Percentiles rank a stretch among this genome's conserved stretches.
phyloP scores from a whole-genome alignment of 1,140 invertebrate species.

The Aphelinus atriplicis region DNA sequence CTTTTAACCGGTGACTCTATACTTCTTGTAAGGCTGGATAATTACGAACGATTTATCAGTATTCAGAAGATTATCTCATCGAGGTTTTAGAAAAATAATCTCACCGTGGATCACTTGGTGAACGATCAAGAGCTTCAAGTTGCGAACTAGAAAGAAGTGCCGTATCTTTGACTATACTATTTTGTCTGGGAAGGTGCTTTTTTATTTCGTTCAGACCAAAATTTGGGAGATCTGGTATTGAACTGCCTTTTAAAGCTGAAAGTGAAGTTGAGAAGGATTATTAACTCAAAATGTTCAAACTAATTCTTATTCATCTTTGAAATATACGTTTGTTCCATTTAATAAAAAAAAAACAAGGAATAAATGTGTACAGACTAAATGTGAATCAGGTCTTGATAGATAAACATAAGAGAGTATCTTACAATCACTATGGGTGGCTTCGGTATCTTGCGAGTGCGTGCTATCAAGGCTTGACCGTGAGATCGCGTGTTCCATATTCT shows the following conservation, averaged over 20 bases:
- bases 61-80: neutral
- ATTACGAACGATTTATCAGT: too few relatives aligned
- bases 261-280: constrained; percentile 11
- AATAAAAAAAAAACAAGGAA: neutral
- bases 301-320: neutral
- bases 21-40: constrained; percentile 67
- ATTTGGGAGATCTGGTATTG: constrained; percentile 61
- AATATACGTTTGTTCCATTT: neutral
- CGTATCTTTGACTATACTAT: constrained; percentile 63
- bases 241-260: constrained; percentile 60
- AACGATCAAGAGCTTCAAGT: constrained; percentile 55
- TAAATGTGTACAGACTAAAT: too few relatives aligned
- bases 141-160: constrained; percentile 51
- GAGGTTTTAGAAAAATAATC: neutral
- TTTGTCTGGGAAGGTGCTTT: constrained; percentile 58
- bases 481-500: constrained; percentile 58
- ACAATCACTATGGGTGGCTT: constrained; percentile 60
- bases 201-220: constrained; percentile 60
- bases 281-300: neutral
- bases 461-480: constrained; percentile 64
- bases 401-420: constrained; percentile 36
- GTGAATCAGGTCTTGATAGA: too few relatives aligned
- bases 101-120: constrained; percentile 61
- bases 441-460: constrained; percentile 62
- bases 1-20: constrained; percentile 66